These are phyloP conservation scores for Sinohyriopsis cumingii DNA, from an alignment of 2,888 invertebrate species.

Conservation along the genomic window DNA sequence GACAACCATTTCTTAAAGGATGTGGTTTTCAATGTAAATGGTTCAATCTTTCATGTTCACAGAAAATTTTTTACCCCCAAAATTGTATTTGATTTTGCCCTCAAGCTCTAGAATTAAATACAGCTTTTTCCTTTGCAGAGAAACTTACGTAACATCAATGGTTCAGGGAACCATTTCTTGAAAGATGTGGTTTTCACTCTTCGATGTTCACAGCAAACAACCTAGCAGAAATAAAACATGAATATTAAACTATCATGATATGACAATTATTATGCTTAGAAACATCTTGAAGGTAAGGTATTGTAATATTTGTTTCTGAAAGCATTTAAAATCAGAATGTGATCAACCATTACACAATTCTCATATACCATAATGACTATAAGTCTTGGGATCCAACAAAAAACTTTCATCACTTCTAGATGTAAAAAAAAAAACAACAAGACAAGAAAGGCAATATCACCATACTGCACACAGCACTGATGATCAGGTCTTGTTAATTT, in stretches of 20 bases:
- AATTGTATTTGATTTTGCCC: background rate
- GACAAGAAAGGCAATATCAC: no score
- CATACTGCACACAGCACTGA: no score
- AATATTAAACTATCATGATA: background rate
- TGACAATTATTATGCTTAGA: background rate
- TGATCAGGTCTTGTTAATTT: no score
- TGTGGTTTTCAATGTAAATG: background rate
- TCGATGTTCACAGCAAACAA: constrained; percentile 72
- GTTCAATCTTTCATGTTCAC: background rate
- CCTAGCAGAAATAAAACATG: constrained; percentile 49
- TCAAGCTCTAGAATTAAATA: constrained; percentile 2
- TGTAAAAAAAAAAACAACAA: no score
- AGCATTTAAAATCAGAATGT: no score
- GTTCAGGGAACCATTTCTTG: constrained; percentile 70
- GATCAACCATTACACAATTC: no score
- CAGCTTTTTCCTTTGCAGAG: background rate
- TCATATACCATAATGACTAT: no score
- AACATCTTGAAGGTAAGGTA: background rate
- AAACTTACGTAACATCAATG: constrained; percentile 53
- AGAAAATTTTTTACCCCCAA: background rate
- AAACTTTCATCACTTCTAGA: no score
- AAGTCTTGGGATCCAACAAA: no score
- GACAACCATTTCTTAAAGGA: background rate
- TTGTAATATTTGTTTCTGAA: no score
- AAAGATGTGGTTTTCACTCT: constrained; percentile 70